Evolutionary conservation across 2,113 vertebrate genomes (phyloP).

Genomic region (Periophthalmodon schlosseri): DNA sequence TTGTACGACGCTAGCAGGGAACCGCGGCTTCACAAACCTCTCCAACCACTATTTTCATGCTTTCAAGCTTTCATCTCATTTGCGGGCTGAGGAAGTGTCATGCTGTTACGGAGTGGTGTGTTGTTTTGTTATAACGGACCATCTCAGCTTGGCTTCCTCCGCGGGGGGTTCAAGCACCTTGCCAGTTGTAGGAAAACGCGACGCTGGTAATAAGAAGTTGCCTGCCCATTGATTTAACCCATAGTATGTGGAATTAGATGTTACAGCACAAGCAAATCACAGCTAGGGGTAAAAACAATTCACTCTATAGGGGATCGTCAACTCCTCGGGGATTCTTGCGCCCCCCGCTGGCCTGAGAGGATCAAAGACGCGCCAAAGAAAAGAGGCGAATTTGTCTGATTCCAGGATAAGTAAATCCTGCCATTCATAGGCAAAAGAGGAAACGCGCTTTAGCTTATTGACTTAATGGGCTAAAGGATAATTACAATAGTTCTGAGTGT

Average conservation of each 20-base stretch:
- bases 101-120: conserved; percentile 62
- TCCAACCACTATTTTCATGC: conserved; percentile 55
- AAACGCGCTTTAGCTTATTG: conserved; percentile 43
- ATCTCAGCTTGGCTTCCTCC: conserved; percentile 39
- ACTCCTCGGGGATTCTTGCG: conserved; percentile 20
- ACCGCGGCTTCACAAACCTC: conserved; percentile 50
- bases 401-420: conserved; percentile 44
- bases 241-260: conserved; percentile 58
- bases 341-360: conserved; percentile 52
- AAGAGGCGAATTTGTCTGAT: conserved; percentile 36
- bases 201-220: conserved; percentile 55
- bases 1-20: conserved; percentile 41
- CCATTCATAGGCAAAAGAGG: conserved; percentile 17
- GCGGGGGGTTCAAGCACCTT: conserved; percentile 42
- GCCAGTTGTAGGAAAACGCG: conserved; percentile 58
- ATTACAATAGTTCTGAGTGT: conserved; percentile 25
- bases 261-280: conserved; percentile 50
- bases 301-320: conserved; percentile 33
- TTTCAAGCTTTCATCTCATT: conserved; percentile 70
- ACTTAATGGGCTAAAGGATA: conserved; percentile 35
- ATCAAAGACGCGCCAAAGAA: conserved; percentile 51
- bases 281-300: conserved; percentile 67
- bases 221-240: conserved; percentile 54
- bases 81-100: conserved; percentile 59
- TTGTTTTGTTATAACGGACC: conserved; percentile 56